phyloP scores from a whole-genome alignment of 2,797 vertebrate species.

The Takifugu ocellatus region DNA sequence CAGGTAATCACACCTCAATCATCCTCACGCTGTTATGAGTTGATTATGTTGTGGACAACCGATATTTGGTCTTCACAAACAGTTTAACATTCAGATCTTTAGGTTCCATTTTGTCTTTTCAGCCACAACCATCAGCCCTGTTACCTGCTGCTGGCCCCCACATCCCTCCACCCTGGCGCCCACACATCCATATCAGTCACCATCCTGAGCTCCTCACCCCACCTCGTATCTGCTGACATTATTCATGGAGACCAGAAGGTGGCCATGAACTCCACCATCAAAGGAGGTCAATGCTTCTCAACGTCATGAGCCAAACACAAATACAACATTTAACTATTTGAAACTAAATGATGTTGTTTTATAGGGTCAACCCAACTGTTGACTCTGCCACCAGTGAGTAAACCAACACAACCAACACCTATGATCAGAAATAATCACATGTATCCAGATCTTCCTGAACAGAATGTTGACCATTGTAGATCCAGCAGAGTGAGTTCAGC shows the following conservation, averaged over 20 bases:
- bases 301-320: neutral
- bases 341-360: conserved; percentile 17
- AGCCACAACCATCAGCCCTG: conserved; percentile 29
- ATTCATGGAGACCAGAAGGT: conserved; percentile 16
- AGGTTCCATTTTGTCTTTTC: neutral
- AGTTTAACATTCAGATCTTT: neutral
- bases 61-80: neutral
- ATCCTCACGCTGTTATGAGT: neutral
- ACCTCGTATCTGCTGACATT: conserved; percentile 51
- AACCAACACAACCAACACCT: neutral
- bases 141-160: conserved; percentile 66
- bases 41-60: too few species aligned
- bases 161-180: conserved; percentile 31
- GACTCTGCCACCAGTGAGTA: conserved; percentile 60
- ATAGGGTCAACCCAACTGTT: conserved; percentile 60
- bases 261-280: conserved; percentile 16
- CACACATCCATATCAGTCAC: conserved; percentile 47
- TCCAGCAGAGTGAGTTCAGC: conserved; percentile 7
- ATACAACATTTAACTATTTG: neutral
- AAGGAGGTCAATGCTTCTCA: conserved; percentile 45
- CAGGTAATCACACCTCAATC: conserved; percentile 12
- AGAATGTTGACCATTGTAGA: conserved; percentile 29
- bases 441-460: neutral
- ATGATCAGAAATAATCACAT: too few species aligned
- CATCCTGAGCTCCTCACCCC: conserved; percentile 31